phyloP scores from a whole-genome alignment of 2,888 invertebrate genomes.

The Meiosimyza decipiens region DNA sequence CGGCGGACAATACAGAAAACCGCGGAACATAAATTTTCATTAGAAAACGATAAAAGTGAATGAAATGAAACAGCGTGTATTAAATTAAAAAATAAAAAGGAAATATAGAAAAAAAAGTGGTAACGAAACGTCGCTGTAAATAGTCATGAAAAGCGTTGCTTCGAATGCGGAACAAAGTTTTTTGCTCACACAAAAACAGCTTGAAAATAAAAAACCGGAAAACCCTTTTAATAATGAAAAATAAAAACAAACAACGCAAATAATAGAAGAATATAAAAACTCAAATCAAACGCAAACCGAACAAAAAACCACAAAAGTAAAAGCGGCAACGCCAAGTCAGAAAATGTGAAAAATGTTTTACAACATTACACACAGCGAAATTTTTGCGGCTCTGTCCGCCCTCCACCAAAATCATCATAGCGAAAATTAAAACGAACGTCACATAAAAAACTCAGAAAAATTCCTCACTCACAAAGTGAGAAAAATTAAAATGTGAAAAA shows the following conservation, averaged over 20 bases:
- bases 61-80: conserved; percentile 7
- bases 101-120: background rate
- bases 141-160: conserved; percentile 9
- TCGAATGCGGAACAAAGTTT: background rate
- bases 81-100: background rate
- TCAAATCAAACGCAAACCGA: no score
- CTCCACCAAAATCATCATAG: no score
- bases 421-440: background rate
- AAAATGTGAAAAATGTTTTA: background rate
- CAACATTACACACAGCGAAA: no score
- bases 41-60: conserved; percentile 22
- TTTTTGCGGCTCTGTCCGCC: no score
- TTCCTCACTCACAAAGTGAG: background rate
- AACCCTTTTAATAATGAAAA: no score
- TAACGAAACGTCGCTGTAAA: conserved; percentile 3
- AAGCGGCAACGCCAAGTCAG: background rate
- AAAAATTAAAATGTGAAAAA: background rate
- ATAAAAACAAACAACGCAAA: no score
- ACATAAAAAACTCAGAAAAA: conserved; percentile 5
- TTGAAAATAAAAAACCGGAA: no score
- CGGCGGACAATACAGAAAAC: background rate
- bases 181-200: no score
- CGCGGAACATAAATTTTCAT: conserved; percentile 18
- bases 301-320: no score
- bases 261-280: no score